Evolutionary conservation across 2,888 invertebrate species (phyloP), one percentile per base, ranked within the genome.

Genomic region (Leptinotarsa juncta): DNA sequence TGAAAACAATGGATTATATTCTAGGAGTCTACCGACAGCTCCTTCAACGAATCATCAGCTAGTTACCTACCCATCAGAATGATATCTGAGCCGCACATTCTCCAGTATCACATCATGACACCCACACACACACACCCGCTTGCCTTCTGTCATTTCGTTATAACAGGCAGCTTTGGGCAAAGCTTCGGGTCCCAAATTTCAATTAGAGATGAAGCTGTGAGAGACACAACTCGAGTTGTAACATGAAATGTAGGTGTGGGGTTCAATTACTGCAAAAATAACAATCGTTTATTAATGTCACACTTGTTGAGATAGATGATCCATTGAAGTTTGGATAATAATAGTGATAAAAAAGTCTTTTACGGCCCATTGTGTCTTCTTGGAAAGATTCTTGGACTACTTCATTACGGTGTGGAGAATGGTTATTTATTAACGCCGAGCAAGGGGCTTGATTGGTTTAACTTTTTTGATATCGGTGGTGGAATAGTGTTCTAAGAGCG

Each of bases 121-220:
- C 20, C 57, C 57, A 20, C 57, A 14, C 18, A 14, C 18, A n/a
- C 53, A 5, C 18, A 5, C 5, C 7, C 23, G 4, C 18, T 18
- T 57, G 23, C 23, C 57, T 57, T 57, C 57, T 57, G 23, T 18
- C n/a, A 57, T 12, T 2, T 10, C 57, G 20, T 57, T 55, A 14
- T 20, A 57, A 57, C 57, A 16, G 51, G 16, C 57, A 57, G 57
- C 57, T 57, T 20, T 57, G 12, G 55, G 23, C 55, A 20, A 55
- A 20, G 55, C 23, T 18, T 55, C 23, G 12, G 23, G 23, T 20
- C 23, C 20, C 57, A 57, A 57, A 14, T 57, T 57, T 14, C 57
- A 57, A 57, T 57, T 57, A 57, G 57, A 57, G 57, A 57, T 57
- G 57, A 20, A 57, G 3, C 10, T 18, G 57, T 20, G 1, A 20